These are phyloP conservation scores for Machaerirhynchus nigripectus DNA, from an alignment of 2,113 vertebrate species.

Conservation along the genomic window DNA sequence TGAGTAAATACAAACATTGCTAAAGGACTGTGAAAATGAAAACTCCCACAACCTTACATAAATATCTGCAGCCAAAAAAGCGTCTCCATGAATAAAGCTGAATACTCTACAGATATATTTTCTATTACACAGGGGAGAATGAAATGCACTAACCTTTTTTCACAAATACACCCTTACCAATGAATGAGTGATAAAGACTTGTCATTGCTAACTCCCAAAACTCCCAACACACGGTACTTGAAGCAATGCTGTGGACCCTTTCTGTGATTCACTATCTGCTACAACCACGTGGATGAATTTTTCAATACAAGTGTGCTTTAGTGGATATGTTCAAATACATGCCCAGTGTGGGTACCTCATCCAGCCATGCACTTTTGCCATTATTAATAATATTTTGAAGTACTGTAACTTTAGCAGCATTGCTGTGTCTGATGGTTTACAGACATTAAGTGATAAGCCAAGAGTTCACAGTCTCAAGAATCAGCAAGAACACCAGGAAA, in stretches of 20 bases:
- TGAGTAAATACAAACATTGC: background rate
- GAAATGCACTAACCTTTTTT: background rate
- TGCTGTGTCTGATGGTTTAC: background rate
- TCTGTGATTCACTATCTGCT: background rate
- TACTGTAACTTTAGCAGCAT: background rate
- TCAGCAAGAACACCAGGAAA: background rate
- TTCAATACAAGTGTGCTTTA: background rate
- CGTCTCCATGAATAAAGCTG: background rate
- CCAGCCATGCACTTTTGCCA: background rate
- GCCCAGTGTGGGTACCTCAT: background rate
- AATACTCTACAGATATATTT: background rate
- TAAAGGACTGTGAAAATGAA: background rate
- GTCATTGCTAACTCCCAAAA: slow-evolving; percentile 5
- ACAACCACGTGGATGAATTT: slow-evolving; percentile 22
- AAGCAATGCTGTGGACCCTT: background rate
- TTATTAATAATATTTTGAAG: background rate
- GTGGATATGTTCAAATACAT: background rate
- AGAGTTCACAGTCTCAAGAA: background rate
- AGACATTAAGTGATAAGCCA: background rate
- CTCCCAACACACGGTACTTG: background rate
- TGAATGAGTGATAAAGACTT: background rate
- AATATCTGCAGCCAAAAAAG: background rate
- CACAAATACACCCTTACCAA: background rate
- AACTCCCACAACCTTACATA: background rate
- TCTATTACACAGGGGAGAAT: background rate